Conservation (phyloP, 37 sponge, comb jelly and placozoan genomes). For the Halisarca cf. caerulea region DNA sequence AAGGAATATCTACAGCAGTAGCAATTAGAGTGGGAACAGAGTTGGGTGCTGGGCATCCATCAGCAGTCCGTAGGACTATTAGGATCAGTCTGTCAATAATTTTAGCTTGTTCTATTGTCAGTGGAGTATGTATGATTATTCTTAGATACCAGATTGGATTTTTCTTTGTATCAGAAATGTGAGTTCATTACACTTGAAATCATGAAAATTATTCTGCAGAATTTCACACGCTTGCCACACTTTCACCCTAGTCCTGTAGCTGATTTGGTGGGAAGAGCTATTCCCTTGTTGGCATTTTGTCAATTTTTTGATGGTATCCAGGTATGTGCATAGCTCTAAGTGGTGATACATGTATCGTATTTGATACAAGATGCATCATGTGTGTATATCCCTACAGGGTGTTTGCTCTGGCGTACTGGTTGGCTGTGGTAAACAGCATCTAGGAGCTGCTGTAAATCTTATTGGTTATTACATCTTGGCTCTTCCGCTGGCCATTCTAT, state of each 20-base stretch:
- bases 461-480: slow-evolving; percentile 48
- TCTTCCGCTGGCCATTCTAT: slow-evolving; percentile 47
- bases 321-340: neutral
- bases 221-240: no score
- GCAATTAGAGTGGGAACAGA: neutral
- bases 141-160: neutral
- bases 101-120: neutral
- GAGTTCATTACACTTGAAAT: neutral
- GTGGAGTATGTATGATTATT: neutral
- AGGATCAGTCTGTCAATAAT: neutral
- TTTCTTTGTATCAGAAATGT: slow-evolving; percentile 10
- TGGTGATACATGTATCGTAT: neutral
- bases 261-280: neutral
- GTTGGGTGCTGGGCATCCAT: neutral
- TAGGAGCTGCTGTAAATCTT: slow-evolving; percentile 41
- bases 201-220: no score
- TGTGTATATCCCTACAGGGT: neutral
- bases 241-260: neutral
- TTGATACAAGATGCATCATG: neutral
- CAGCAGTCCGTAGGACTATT: neutral
- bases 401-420: slow-evolving; percentile 37
- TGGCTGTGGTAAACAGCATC: slow-evolving; percentile 52
- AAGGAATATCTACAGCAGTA: neutral
- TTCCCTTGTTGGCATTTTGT: neutral
- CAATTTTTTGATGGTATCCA: neutral